Evolutionary conservation across 2,797 vertebrate genomes (phyloP), one percentile per base, ranked within the genome.

Genomic region (Onychomys arenicola): DNA sequence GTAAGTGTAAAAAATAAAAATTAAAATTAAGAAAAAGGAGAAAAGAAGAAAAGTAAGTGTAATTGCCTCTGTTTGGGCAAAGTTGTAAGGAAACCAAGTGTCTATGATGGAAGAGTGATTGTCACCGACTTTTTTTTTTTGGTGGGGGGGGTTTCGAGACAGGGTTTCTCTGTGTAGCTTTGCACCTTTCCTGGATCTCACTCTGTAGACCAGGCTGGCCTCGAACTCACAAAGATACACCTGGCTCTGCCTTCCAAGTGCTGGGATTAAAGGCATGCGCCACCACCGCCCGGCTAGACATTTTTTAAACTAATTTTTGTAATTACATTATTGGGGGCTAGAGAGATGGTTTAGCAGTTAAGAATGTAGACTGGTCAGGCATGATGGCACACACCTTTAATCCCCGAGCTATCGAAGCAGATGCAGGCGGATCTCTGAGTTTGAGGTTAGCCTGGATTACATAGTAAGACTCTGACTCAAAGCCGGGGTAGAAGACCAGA

Each of bases 401-500:
- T 34, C 40, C 29, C 61, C 65, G 61, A 7, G 17, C 61, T 85
- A 19, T 3, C 0, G 19, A 84, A 61, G 43, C 29, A 67, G 61
- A 67, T 2, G 61, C 82, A 67, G 19, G 61, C 1, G 1, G 9
- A 34, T 65, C 81, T 84, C 10, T 61, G 57, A 43, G 55, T 82
- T 43, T 82, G 25, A 82, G 37, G 14, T 4, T 37, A 82, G 25
- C 57, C 37, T 65, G 82, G 27, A 17, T 40, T 65, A 63, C 59
- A 19, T 43, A 83, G 9, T 11, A 65, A 40, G 27, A 65, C 61
- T 84, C 40, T 84, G 61, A 34, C 29, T 65, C 19, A 40, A 63
- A 43, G 25, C 0, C 1, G 5, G 40, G 5, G 0, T 2, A n/a
- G 32, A n/a, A 23, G 32, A 52, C 46, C 43, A 0, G 23, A 69